A percentile compares a stretch with the other conserved stretches of the same genome.
phyloP scores from a whole-genome alignment of 2,113 vertebrate species.

The Antigone vipio region DNA sequence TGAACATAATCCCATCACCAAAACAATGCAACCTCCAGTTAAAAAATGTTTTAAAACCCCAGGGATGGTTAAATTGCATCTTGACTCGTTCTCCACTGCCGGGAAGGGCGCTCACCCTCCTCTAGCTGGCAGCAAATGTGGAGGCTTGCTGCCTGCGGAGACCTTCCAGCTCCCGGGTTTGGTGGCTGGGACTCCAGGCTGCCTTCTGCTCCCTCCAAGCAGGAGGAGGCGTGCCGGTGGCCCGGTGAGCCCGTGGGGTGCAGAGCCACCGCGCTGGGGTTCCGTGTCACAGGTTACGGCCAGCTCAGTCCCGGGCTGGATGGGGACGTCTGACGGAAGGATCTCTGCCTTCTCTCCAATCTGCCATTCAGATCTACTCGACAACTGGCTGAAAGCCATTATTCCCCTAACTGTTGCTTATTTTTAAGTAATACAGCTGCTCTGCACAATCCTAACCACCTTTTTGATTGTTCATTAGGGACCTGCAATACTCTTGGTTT shows the following conservation, averaged over 20 bases:
- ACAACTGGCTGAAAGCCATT: background rate
- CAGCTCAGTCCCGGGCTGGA: background rate
- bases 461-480: conserved; percentile 46
- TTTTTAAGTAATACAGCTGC: conserved; percentile 44
- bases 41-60: background rate
- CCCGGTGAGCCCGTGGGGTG: background rate
- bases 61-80: background rate
- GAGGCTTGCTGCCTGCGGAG: background rate
- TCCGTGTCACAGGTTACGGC: background rate
- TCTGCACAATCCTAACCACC: background rate
- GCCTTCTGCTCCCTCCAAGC: background rate
- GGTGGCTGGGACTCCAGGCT: fast-evolving
- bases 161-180: background rate
- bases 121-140: background rate
- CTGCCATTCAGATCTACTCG: background rate
- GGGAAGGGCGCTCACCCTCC: background rate
- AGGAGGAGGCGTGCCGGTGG: background rate
- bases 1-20: background rate
- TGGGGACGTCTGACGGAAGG: background rate
- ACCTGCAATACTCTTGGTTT: conserved; percentile 20
- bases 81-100: background rate
- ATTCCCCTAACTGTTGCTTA: conserved; percentile 30
- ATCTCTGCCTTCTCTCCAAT: background rate
- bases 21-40: background rate
- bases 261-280: fast-evolving